These are phyloP conservation scores for Cyrtorhinus lividipennis DNA, from an alignment of 1,140 invertebrate species.

Conservation along the genomic window DNA sequence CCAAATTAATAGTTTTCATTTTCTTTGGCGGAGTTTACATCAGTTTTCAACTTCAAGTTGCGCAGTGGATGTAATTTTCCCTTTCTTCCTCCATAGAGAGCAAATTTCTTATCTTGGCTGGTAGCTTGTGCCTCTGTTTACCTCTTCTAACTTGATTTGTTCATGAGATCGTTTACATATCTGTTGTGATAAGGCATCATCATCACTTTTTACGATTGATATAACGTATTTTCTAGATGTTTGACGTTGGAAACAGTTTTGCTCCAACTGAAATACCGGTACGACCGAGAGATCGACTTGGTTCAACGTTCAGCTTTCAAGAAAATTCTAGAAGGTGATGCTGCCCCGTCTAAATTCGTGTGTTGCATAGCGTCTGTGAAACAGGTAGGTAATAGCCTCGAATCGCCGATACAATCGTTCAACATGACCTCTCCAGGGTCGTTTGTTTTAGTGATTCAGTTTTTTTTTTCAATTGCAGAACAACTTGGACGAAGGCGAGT, in stretches of 20 bases:
- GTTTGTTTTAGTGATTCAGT: neutral
- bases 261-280: constrained; percentile 68
- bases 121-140: neutral
- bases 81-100: too few relatives aligned
- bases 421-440: neutral
- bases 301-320: constrained; percentile 51
- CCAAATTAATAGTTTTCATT: too few relatives aligned
- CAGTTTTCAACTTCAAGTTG: too few relatives aligned
- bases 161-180: too few relatives aligned
- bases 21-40: too few relatives aligned
- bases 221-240: constrained; percentile 27
- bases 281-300: constrained; percentile 63
- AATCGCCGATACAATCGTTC: neutral
- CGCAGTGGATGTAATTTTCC: too few relatives aligned
- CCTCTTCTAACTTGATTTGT: neutral
- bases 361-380: constrained; percentile 11
- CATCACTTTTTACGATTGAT: too few relatives aligned
- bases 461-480: constrained; percentile 9
- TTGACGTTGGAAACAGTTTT: constrained; percentile 52
- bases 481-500: constrained; percentile 4
- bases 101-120: too few relatives aligned
- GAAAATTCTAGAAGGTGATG: constrained; percentile 65
- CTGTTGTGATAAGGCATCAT: too few relatives aligned
- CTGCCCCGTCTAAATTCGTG: constrained; percentile 40
- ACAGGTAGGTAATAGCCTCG: constrained; percentile 4